These are phyloP conservation scores for Autographa pulchrina DNA, from an alignment of 2,888 invertebrate genomes.

Conservation along the genomic window DNA sequence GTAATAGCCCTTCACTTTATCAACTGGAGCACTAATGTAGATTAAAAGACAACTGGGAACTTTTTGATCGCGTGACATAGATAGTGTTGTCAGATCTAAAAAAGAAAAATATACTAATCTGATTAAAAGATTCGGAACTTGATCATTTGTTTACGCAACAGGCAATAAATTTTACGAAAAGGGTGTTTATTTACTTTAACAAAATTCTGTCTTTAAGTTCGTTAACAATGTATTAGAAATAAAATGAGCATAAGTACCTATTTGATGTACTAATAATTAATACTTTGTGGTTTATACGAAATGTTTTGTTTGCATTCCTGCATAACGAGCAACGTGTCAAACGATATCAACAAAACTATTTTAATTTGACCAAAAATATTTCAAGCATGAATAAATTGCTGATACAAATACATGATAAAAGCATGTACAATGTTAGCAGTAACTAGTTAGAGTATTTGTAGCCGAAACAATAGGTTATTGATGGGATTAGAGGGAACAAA, in stretches of 20 bases:
- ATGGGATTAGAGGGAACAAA: conserved; percentile 79
- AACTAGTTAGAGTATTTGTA: conserved; percentile 47
- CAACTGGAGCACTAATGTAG: conserved; percentile 12
- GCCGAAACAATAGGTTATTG: conserved; percentile 74
- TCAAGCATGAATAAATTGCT: neutral
- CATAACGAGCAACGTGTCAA: neutral
- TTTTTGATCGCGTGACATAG: conserved; percentile 45
- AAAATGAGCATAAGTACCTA: neutral
- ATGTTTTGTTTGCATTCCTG: neutral
- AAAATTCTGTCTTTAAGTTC: neutral
- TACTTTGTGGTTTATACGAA: neutral
- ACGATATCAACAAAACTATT: neutral
- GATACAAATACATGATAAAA: neutral
- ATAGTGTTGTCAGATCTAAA: conserved; percentile 22
- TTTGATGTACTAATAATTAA: neutral
- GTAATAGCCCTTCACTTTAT: conserved; percentile 20
- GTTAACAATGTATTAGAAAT: neutral
- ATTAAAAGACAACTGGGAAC: conserved; percentile 18
- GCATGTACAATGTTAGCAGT: conserved; percentile 15
- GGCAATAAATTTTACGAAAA: conserved; percentile 26
- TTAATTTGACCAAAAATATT: neutral
- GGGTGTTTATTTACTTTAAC: neutral
- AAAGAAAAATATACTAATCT: conserved; percentile 26
- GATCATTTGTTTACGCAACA: conserved; percentile 19
- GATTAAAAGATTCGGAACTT: conserved; percentile 20